A percentile compares a stretch with the other conserved stretches of the same genome.
These are phyloP conservation scores for Pandemis corylana DNA, from an alignment of 2,888 invertebrate genomes.

Conservation along the genomic window DNA sequence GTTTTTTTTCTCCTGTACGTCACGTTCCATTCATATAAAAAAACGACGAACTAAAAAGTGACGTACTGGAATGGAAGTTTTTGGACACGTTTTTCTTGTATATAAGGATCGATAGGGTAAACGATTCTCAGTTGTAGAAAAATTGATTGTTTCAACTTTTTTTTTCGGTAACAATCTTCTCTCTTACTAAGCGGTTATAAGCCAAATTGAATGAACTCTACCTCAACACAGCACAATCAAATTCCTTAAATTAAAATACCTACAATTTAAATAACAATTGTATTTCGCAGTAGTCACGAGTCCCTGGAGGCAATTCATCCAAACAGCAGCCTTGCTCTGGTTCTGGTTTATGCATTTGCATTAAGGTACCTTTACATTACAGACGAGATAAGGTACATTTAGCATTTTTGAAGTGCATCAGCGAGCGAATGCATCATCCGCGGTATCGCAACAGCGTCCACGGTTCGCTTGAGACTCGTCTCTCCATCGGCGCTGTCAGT, in stretches of 20 bases:
- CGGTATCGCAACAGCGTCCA: conserved; percentile 35
- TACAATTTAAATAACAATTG: too few species aligned
- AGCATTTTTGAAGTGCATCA: conserved; percentile 34
- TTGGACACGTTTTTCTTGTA: too few species aligned
- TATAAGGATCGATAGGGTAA: too few species aligned
- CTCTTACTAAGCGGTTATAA: not conserved
- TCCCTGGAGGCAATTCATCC: conserved; percentile 19
- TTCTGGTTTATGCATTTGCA: conserved; percentile 32
- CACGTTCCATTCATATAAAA: too few species aligned
- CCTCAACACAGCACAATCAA: too few species aligned
- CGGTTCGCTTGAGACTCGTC: conserved; percentile 50
- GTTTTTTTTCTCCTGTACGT: too few species aligned
- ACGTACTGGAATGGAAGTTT: too few species aligned
- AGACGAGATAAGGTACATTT: conserved; percentile 30
- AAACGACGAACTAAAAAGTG: too few species aligned
- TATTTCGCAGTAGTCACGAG: not conserved
- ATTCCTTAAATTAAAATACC: not conserved
- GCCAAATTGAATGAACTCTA: too few species aligned
- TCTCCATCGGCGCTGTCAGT: conserved; percentile 63
- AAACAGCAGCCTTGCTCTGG: conserved; percentile 35
- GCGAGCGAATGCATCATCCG: conserved; percentile 25
- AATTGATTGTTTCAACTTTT: too few species aligned
- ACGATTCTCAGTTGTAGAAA: too few species aligned
- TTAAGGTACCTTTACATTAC: conserved; percentile 13
- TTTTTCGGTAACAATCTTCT: too few species aligned